Conservation (phyloP, 2,888 invertebrate genomes). For the Xylota segnis region DNA sequence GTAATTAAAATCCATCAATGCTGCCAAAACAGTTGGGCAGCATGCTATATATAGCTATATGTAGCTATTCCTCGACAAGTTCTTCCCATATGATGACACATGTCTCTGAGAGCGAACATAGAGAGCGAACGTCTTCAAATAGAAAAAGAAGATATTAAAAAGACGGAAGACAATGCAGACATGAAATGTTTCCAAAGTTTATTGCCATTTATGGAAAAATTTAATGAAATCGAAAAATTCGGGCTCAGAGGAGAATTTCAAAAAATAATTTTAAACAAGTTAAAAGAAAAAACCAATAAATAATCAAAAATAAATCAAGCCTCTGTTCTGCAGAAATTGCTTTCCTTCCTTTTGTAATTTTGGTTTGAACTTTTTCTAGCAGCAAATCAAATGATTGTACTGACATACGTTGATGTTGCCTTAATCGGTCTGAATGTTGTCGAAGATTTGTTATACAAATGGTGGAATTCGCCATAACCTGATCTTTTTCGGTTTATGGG, state of each 20-base stretch:
- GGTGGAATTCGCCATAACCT: too few species aligned
- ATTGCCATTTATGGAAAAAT: slow-evolving; percentile 1
- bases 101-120: too few species aligned
- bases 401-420: too few species aligned
- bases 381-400: too few species aligned
- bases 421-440: too few species aligned
- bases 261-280: slow-evolving; percentile 8
- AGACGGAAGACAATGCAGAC: neutral
- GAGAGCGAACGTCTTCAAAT: neutral
- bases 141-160: neutral
- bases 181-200: neutral
- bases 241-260: slow-evolving; percentile 2
- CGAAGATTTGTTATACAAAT: neutral
- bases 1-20: slow-evolving; percentile 26
- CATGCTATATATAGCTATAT: too few species aligned
- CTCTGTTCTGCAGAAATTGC: too few species aligned
- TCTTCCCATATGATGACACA: neutral
- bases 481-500: too few species aligned
- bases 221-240: neutral
- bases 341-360: too few species aligned
- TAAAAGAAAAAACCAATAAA: neutral
- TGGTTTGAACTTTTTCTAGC: too few species aligned
- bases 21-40: too few species aligned
- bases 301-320: too few species aligned
- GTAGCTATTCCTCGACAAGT: slow-evolving; percentile 1